Evolutionary conservation across 2,797 vertebrate genomes (phyloP), one percentile per base, ranked within the genome.

Genomic region (Sebastes minor): DNA sequence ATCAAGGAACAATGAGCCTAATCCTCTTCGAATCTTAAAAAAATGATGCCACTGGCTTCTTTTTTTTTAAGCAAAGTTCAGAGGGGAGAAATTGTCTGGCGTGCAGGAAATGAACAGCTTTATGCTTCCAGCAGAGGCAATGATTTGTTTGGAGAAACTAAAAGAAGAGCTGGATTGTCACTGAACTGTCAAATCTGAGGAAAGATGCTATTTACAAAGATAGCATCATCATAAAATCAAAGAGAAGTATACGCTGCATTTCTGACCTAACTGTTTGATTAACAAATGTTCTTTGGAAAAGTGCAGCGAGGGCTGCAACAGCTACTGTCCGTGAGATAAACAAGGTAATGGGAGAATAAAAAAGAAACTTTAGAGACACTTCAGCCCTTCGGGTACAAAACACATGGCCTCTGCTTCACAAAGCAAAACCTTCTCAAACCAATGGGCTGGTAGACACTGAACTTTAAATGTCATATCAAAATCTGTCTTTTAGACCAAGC

Each of bases 71-170:
- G 52, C 49, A 61, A 32, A 69, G 30, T 73, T 55, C 70, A 56
- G 53, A 1, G 52, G 67, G 55, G 65, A 49, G 61, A 71, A 76
- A 81, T 78, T 76, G 32, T 61, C 80, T 38, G 69, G 70, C 53
- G 49, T 42, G 59, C 49, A 73, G 56, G 78, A 84, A 78, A 80
- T 73, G 30, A 87, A 74, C 56, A 62, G 53, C 49, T 35, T 60
- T 16, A 27, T 62, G 11, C 32, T 74, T 81, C 52, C 59, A 84
- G 67, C 69, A 42, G 65, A 18, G 32, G 25, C 70, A 38, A 1
- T 3, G 8, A 25, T 68, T 61, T 30, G 13, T 65, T 84, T 53
- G 38, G 42, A 78, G 74, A 3, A 46, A 25, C 64, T 30, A 57
- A 33, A 71, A 76, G 66, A 67, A 57, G 55, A 82, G 56, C 35